These are phyloP conservation scores for Drosophila ironensis DNA, from an alignment of 1,140 invertebrate genomes.

Conservation along the genomic window DNA sequence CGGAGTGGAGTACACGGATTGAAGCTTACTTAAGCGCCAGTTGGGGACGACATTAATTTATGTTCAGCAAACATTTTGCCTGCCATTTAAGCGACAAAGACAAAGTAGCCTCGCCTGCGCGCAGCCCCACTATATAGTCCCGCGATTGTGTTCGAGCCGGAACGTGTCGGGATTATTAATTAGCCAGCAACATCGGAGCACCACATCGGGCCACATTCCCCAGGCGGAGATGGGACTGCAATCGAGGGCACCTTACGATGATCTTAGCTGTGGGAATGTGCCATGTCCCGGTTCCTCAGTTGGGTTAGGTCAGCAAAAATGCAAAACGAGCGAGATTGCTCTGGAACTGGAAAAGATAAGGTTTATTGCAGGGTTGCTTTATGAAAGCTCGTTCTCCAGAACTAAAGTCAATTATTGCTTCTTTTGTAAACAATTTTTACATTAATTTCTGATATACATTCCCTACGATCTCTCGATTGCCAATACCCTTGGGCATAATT, in stretches of 20 bases:
- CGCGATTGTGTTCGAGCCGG: conserved; percentile 16
- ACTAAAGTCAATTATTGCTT: too few relatives aligned
- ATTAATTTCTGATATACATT: not conserved
- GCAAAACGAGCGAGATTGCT: too few relatives aligned
- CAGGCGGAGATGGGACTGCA: conserved; percentile 12
- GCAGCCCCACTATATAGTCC: not conserved
- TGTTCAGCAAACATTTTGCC: conserved; percentile 72
- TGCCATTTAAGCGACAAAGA: conserved; percentile 72
- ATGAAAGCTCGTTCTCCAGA: too few relatives aligned
- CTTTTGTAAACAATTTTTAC: too few relatives aligned
- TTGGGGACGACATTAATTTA: conserved; percentile 62
- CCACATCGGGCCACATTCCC: conserved; percentile 34
- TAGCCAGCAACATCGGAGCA: conserved; percentile 37
- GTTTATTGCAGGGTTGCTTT: too few relatives aligned
- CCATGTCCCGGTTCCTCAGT: not conserved
- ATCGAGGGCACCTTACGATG: conserved; percentile 11
- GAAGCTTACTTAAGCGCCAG: conserved; percentile 56
- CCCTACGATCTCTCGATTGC: not conserved
- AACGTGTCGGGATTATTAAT: conserved; percentile 72
- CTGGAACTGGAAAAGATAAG: too few relatives aligned
- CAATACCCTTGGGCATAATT: conserved; percentile 40
- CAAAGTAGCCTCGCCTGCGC: conserved; percentile 54
- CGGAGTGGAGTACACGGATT: conserved; percentile 17
- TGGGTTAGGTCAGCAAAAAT: conserved; percentile 9
- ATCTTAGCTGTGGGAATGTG: conserved; percentile 30